A percentile compares a stretch with the other conserved stretches of the same genome.
Conservation (phyloP, 2,797 vertebrate genomes). For the Notamacropus eugenii region DNA sequence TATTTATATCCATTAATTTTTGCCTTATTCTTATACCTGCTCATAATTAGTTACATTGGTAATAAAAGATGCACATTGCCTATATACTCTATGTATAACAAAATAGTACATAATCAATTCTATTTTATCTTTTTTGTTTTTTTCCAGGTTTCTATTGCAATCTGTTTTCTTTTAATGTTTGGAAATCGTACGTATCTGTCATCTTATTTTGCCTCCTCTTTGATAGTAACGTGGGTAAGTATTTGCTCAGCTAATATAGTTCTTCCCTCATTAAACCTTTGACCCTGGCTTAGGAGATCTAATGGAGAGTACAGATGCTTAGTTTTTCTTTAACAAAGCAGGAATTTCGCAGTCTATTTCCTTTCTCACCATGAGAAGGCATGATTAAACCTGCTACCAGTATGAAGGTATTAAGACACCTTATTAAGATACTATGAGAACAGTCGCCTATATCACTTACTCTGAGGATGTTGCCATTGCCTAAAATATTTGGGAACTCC, state of each 20-base stretch:
- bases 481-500: constrained; percentile 11
- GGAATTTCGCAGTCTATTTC: background rate
- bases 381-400: background rate
- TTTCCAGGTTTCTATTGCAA: constrained; percentile 87
- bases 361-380: constrained; percentile 16
- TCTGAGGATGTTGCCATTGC: background rate
- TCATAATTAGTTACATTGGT: constrained; percentile 20
- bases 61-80: constrained; percentile 5
- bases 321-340: background rate
- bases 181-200: constrained; percentile 93
- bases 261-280: background rate
- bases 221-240: constrained; percentile 92
- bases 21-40: background rate
- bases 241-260: constrained; percentile 6
- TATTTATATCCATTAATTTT: background rate
- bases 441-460: background rate
- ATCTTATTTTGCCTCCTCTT: constrained; percentile 93
- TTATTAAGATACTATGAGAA: constrained; percentile 28
- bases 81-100: background rate
- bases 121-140: background rate
- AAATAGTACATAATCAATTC: background rate
- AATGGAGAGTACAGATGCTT: background rate
- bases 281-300: background rate
- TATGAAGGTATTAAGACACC: background rate
- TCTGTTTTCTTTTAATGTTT: constrained; percentile 93